A percentile compares a stretch with the other conserved stretches of the same genome.
phyloP scores from a whole-genome alignment of 2,113 vertebrate species.

The Cairina moschata region DNA sequence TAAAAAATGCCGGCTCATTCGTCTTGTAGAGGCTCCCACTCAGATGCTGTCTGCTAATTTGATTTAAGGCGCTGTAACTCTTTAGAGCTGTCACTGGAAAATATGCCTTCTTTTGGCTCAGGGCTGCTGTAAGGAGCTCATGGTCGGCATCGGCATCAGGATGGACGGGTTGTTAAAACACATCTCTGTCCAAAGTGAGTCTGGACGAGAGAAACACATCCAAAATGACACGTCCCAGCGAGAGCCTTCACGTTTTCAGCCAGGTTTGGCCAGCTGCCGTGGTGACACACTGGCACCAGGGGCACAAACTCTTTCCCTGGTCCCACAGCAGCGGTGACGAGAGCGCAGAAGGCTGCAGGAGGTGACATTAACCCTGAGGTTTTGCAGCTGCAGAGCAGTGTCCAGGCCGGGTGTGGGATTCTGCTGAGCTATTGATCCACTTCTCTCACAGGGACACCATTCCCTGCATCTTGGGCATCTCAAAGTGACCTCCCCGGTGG shows the following conservation, averaged over 20 bases:
- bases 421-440: neutral
- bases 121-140: neutral
- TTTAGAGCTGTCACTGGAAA: neutral
- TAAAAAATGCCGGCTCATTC: neutral
- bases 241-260: neutral
- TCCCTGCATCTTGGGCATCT: too few species aligned
- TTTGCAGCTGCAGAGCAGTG: too few species aligned
- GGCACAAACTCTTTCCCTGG: neutral
- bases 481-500: neutral
- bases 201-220: neutral
- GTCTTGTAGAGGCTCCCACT: neutral
- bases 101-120: neutral
- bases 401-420: too few species aligned
- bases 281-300: accelerated
- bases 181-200: neutral
- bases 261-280: accelerated
- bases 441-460: neutral
- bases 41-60: neutral
- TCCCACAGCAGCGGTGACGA: neutral
- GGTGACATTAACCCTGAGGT: neutral
- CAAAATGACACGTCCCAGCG: neutral
- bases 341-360: neutral
- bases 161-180: neutral
- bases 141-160: accelerated
- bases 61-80: slow-evolving; percentile 39